Base-by-base conservation (phyloP, 2,888 invertebrate species). In the Athalia circularis region DNA sequence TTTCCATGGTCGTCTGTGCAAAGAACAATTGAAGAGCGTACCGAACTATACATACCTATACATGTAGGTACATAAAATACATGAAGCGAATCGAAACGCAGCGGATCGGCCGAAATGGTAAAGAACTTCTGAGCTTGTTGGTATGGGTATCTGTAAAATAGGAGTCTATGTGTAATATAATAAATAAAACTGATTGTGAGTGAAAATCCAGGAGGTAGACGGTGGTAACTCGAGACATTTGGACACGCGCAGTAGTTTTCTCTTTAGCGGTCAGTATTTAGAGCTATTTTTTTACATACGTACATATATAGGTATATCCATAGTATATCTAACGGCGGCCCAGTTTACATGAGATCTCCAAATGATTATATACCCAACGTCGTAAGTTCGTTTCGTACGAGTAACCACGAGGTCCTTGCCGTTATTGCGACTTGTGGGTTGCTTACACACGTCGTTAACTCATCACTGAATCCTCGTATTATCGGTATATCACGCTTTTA, bases 321-420 rank as follows among this genome's bases (percentile, higher is more conserved):
- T 29, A 29, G 1, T 29, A 29, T 75, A 57, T 29, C n/a, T 15
- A 43, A 4, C 62, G 61, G 52, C 43, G 75, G 61, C 75, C 75
- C 62, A 75, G 75, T 75, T 75, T 75, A 64, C 62, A 47, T 5
- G 29, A 75, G 75, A 75, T 75, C 75, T 75, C 50, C 15, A 62
- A n/a, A 75, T 64, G 75, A 75, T 75, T 61, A 75, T 59, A 75
- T 11, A 8, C 50, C 62, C 13, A 75, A 29, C 29, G 62, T 8
- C 62, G 52, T 64, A 52, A 62, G 62, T 50, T 7, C 62, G 62
- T 62, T 75, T 75, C 62, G 11, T 50, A 75, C 11, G 75, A 75
- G 62, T 29, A 50, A 50, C 4, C 47, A 8, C 45, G n/a, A 59
- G 45, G 59, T 54, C 8, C 54, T 54, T 54, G 43, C 59, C 72